A percentile compares a stretch with the other conserved stretches of the same genome.
Evolutionary conservation across 2,797 vertebrate species (phyloP).

Genomic region (Tapirus indicus): DNA sequence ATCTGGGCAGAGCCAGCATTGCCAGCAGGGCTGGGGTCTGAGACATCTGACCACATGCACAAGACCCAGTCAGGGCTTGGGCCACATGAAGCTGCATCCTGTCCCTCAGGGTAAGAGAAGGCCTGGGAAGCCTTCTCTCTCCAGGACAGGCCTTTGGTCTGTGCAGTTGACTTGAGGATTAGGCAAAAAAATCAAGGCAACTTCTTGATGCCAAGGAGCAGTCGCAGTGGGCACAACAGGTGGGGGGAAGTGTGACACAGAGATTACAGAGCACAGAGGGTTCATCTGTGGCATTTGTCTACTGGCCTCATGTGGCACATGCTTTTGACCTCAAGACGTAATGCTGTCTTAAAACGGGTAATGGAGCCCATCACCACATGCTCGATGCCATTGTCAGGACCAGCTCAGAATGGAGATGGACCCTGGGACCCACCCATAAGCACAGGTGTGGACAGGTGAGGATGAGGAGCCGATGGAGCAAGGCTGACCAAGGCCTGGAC

Average conservation of each 20-base stretch:
- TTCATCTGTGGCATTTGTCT: neutral
- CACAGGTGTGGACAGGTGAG: neutral
- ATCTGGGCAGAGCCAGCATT: neutral
- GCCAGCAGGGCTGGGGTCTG: rapidly evolving
- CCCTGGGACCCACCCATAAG: too few relatives aligned
- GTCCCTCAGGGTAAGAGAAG: neutral
- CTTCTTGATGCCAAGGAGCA: neutral
- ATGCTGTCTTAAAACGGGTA: neutral
- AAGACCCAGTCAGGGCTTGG: neutral
- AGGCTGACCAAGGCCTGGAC: neutral
- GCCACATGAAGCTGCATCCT: neutral
- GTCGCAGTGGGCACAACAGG: rapidly evolving
- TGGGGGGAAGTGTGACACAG: neutral
- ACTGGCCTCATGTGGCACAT: neutral
- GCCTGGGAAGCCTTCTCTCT: neutral
- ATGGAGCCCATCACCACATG: too few relatives aligned
- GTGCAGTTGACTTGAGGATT: neutral
- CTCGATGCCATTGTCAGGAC: neutral
- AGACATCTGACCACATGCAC: too few relatives aligned
- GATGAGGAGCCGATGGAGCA: rapidly evolving
- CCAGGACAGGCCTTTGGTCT: neutral
- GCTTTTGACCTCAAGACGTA: neutral
- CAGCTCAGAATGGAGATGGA: neutral
- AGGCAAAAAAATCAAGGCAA: neutral
- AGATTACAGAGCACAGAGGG: neutral